Evolutionary conservation across 2,113 vertebrate species (phyloP).

Genomic region (Thomomys bottae): DNA sequence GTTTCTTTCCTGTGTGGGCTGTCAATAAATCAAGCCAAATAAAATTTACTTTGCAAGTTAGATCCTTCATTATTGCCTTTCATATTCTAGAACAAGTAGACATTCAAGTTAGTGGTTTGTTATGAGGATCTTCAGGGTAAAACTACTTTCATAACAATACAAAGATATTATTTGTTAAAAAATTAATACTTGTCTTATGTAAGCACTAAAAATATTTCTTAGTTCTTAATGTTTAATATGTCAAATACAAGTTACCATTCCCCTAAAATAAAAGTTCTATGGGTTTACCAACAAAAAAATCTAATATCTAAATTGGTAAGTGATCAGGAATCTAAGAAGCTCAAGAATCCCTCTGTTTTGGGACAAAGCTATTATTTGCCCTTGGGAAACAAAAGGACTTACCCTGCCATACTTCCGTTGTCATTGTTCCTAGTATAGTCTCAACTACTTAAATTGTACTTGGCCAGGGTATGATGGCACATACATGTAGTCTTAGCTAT

Average conservation of each 20-base stretch:
- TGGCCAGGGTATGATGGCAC: no score
- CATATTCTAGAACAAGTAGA: background rate
- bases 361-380: background rate
- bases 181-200: background rate
- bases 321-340: background rate
- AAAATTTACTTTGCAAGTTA: conserved; percentile 13
- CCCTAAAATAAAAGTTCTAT: background rate
- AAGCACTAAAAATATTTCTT: background rate
- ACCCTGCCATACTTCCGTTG: background rate
- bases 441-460: background rate
- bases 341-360: background rate
- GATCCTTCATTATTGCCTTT: conserved; percentile 7
- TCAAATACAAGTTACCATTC: background rate
- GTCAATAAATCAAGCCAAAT: background rate
- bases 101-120: background rate
- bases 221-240: background rate
- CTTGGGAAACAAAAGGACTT: background rate
- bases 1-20: conserved; percentile 1
- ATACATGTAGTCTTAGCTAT: no score
- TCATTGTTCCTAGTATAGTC: background rate
- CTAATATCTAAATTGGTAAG: background rate
- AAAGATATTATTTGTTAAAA: conserved; percentile 5
- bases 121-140: background rate
- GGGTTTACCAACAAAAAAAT: background rate
- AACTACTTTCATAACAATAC: background rate